These are phyloP conservation scores for Leucophenga maculata DNA, from an alignment of 2,888 invertebrate species.

Conservation along the genomic window DNA sequence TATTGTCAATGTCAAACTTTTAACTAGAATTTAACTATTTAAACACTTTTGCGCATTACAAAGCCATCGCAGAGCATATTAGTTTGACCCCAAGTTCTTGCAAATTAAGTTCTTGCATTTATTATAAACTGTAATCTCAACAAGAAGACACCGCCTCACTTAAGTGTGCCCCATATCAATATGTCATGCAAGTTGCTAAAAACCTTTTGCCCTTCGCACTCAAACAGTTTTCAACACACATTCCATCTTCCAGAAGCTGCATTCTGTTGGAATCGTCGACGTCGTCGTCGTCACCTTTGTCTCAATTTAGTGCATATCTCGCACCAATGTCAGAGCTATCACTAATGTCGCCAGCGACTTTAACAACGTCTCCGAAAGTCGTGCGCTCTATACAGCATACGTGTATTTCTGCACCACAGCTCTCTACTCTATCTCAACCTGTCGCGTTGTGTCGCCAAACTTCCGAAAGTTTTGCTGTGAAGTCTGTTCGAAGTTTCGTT, in stretches of 20 bases:
- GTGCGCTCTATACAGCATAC: too few species aligned
- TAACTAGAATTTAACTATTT: too few species aligned
- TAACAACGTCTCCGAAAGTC: not conserved
- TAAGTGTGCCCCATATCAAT: not conserved
- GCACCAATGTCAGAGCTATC: constrained; percentile 9
- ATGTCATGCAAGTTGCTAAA: not conserved
- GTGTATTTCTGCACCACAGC: not conserved
- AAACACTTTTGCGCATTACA: too few species aligned
- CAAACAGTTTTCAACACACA: not conserved
- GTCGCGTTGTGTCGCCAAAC: constrained; percentile 33
- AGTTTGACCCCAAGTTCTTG: too few species aligned
- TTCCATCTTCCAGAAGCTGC: not conserved
- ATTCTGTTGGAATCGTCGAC: too few species aligned
- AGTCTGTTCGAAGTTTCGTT: too few species aligned
- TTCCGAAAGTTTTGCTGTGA: constrained; percentile 43
- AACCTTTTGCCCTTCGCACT: not conserved
- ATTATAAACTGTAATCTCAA: too few species aligned
- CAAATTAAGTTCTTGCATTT: too few species aligned
- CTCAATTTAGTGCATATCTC: constrained; percentile 16
- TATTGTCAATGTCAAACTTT: too few species aligned
- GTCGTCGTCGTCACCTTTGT: constrained; percentile 4
- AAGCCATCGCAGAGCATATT: too few species aligned
- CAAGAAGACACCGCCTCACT: not conserved
- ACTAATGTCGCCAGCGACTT: not conserved
- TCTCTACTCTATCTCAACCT: not conserved